Conservation (phyloP, 2,113 vertebrate genomes). For the Ptilorrhoa leucosticta region DNA sequence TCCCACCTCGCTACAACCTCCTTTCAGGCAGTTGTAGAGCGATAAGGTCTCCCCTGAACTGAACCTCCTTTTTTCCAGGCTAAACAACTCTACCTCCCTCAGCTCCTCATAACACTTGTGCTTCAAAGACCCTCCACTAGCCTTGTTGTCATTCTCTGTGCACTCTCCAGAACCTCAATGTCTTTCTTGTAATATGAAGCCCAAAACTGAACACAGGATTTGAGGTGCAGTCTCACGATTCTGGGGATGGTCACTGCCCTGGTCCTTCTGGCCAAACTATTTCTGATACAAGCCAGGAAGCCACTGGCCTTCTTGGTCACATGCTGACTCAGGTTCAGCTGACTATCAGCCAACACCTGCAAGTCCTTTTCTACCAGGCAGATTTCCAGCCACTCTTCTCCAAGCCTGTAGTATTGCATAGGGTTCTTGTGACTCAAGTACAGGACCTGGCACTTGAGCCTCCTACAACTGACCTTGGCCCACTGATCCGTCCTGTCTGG, state of each 20-base stretch:
- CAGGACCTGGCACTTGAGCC: neutral
- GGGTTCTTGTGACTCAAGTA: neutral
- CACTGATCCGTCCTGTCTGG: neutral
- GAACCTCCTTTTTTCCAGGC: neutral
- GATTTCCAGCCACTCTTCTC: neutral
- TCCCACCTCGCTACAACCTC: fast-evolving
- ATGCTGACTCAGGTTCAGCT: neutral
- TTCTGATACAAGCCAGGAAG: neutral
- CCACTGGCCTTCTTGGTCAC: neutral
- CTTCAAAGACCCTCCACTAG: neutral
- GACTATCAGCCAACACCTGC: neutral
- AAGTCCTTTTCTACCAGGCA: neutral
- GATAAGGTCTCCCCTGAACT: neutral
- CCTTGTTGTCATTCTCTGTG: neutral
- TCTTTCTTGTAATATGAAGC: neutral
- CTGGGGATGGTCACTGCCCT: fast-evolving
- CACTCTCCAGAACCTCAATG: neutral
- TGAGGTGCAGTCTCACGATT: fast-evolving
- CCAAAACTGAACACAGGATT: neutral
- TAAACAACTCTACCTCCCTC: neutral
- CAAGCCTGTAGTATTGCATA: neutral
- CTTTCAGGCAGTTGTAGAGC: neutral
- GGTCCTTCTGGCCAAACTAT: neutral
- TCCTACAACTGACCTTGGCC: fast-evolving
- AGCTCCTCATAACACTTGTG: neutral